Evolutionary conservation across 2,797 vertebrate genomes (phyloP).

Genomic region (Dipus sagitta): DNA sequence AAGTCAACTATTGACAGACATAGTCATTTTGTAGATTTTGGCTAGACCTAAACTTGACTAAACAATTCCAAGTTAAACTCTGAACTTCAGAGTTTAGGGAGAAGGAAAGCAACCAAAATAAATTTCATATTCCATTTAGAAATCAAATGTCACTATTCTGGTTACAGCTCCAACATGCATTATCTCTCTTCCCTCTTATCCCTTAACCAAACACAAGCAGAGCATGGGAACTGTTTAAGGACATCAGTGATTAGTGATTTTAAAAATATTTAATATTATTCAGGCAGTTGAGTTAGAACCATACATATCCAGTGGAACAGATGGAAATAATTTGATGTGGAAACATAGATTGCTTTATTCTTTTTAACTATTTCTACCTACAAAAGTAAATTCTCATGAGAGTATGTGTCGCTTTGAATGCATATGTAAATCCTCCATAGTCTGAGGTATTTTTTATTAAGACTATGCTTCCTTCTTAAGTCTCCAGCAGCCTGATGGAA

Average conservation of each 20-base stretch:
- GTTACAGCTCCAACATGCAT: constrained; percentile 13
- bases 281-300: constrained; percentile 17
- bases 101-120: constrained; percentile 52
- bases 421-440: too few species aligned
- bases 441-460: too few species aligned
- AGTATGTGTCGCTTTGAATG: too few species aligned
- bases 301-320: neutral
- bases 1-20: constrained; percentile 75
- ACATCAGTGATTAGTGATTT: constrained; percentile 41
- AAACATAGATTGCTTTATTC: constrained; percentile 18
- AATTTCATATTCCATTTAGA: constrained; percentile 55
- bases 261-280: constrained; percentile 44
- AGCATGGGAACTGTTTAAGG: neutral
- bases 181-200: constrained; percentile 29
- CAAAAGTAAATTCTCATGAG: constrained; percentile 18
- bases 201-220: constrained; percentile 42
- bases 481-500: too few species aligned
- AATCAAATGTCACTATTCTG: constrained; percentile 22
- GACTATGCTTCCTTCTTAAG: too few species aligned
- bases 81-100: constrained; percentile 72
- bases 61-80: constrained; percentile 76
- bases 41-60: constrained; percentile 66
- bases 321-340: constrained; percentile 51
- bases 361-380: constrained; percentile 51
- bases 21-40: constrained; percentile 73